Evolutionary conservation across 2,797 vertebrate species (phyloP).

Genomic region (Sebastes kiyomatsui): DNA sequence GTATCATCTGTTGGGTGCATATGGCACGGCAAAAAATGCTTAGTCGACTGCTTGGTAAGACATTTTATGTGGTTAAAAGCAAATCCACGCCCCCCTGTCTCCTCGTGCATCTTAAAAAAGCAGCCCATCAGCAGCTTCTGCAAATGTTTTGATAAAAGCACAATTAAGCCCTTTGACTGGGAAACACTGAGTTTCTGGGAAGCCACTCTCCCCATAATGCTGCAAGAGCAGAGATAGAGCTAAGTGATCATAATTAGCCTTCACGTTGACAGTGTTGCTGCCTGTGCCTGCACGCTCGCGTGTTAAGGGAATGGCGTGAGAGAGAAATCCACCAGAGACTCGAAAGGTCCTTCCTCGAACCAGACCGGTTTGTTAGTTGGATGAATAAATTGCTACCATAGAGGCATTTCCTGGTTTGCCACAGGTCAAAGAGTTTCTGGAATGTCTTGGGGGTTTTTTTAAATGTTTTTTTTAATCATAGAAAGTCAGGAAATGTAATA

Average conservation of each 20-base stretch:
- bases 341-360: not conserved
- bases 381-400: not conserved
- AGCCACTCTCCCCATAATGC: not conserved
- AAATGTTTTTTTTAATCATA: not conserved
- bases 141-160: constrained; percentile 6
- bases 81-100: not conserved
- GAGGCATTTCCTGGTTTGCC: not conserved
- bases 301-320: not conserved
- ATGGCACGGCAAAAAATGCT: not conserved
- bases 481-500: not conserved
- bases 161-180: not conserved
- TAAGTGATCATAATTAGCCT: constrained; percentile 14
- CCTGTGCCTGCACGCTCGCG: not conserved
- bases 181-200: constrained; percentile 36
- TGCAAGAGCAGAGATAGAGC: not conserved
- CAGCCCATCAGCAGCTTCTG: constrained; percentile 21
- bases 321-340: not conserved
- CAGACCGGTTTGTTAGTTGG: not conserved
- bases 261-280: not conserved
- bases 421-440: not conserved
- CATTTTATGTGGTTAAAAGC: constrained; percentile 10
- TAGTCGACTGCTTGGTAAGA: not conserved
- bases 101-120: not conserved
- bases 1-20: not conserved
- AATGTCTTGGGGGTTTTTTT: not conserved